Evolutionary conservation across 2,797 vertebrate species (phyloP).

Genomic region (Psittacula derbiana): DNA sequence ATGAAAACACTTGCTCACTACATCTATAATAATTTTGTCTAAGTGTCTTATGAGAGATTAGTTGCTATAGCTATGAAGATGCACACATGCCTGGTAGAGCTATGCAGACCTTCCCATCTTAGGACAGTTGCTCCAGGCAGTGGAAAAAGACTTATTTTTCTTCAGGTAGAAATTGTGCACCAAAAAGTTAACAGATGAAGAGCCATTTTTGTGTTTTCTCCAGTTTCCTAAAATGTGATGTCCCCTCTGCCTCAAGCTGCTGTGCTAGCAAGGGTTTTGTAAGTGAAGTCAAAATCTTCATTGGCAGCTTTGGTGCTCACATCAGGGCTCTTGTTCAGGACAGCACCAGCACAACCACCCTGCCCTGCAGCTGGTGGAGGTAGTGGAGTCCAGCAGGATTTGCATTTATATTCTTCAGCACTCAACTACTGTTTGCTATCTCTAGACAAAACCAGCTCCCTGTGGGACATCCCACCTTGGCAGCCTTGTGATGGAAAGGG

Average conservation of each 20-base stretch:
- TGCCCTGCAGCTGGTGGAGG: not conserved
- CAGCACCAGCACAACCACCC: not conserved
- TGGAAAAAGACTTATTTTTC: not conserved
- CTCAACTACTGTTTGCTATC: accelerated
- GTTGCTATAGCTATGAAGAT: not conserved
- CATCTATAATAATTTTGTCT: constrained; percentile 46
- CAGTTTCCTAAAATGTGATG: not conserved
- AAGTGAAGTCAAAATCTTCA: not conserved
- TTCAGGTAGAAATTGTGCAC: not conserved
- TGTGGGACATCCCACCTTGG: not conserved
- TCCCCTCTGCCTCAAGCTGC: accelerated
- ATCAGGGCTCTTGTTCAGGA: not conserved
- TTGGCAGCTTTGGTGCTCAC: not conserved
- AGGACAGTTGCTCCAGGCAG: not conserved
- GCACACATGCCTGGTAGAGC: not conserved
- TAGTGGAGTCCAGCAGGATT: not conserved
- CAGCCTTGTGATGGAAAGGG: accelerated
- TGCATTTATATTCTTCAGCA: not conserved
- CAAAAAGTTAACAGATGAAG: not conserved
- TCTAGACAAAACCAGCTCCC: not conserved
- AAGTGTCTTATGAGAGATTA: not conserved
- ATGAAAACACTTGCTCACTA: constrained; percentile 33
- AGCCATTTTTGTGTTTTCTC: not conserved
- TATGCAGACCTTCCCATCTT: not conserved
- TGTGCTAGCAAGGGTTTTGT: not conserved